A percentile compares a stretch with the other conserved stretches of the same genome.
Conservation (phyloP, 2,888 invertebrate species). For the Cantharis lateralis region DNA sequence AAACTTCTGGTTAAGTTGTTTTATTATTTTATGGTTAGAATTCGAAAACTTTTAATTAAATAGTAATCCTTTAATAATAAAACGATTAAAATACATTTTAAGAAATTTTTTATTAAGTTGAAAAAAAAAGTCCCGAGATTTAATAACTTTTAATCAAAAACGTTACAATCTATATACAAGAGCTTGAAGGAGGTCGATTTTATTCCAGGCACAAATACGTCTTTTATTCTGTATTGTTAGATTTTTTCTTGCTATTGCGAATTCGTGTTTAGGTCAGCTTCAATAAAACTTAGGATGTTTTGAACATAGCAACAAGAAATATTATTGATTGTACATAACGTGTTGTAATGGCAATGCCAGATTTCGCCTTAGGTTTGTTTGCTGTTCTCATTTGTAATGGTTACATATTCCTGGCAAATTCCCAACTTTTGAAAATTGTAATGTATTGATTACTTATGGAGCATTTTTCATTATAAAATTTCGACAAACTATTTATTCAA, state of each 20-base stretch:
- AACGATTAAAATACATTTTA: background rate
- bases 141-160: background rate
- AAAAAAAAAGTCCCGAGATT: background rate
- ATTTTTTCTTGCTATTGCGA: background rate
- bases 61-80: background rate
- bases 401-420: constrained; percentile 2
- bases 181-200: background rate
- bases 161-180: background rate
- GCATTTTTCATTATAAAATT: background rate
- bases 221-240: background rate
- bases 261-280: background rate
- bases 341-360: constrained; percentile 1
- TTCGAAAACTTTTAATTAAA: background rate
- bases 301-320: background rate
- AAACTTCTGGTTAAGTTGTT: background rate
- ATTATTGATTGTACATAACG: constrained; percentile 2
- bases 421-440: background rate
- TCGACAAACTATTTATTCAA: background rate
- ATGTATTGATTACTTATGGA: background rate
- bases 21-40: background rate
- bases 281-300: constrained; percentile 1
- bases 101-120: background rate
- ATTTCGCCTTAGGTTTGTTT: constrained; percentile 4
- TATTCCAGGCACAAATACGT: background rate
- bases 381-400: background rate